phyloP scores from a whole-genome alignment of 2,113 vertebrate species.

The Azemiops feae region DNA sequence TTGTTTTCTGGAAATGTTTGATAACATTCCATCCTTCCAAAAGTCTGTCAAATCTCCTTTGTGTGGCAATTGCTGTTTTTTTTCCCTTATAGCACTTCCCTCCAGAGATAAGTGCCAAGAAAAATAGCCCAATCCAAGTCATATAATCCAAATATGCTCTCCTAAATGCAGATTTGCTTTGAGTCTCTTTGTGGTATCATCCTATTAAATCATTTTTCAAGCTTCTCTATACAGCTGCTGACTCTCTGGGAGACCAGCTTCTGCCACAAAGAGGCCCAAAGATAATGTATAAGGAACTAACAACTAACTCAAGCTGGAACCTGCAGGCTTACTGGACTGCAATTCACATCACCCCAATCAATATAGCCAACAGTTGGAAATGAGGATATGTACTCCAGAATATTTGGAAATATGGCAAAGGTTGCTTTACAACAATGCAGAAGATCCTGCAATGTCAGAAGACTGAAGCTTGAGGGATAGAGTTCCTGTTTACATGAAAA shows the following conservation, averaged over 20 bases:
- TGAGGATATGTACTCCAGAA: not conserved
- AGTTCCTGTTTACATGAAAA: not conserved
- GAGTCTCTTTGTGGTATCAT: not conserved
- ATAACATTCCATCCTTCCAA: not conserved
- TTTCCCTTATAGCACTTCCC: not conserved
- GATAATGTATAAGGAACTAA: not conserved
- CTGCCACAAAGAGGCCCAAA: not conserved
- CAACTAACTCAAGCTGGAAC: not conserved
- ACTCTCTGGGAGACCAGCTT: not conserved
- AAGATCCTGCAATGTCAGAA: not conserved
- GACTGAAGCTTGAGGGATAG: not conserved
- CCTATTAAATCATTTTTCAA: not conserved
- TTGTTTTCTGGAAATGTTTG: not conserved
- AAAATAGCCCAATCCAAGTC: conserved; percentile 9
- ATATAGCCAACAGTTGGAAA: too few species aligned
- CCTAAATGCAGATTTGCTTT: not conserved
- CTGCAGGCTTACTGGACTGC: not conserved
- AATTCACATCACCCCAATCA: not conserved
- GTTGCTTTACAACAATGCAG: not conserved
- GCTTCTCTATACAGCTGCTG: not conserved
- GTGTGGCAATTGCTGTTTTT: not conserved
- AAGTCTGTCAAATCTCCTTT: not conserved
- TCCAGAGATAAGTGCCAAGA: not conserved
- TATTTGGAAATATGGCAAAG: not conserved
- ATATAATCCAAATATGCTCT: conserved; percentile 15